These are phyloP conservation scores for Rhagonycha fulva DNA, from an alignment of 2,888 invertebrate species.

Conservation along the genomic window DNA sequence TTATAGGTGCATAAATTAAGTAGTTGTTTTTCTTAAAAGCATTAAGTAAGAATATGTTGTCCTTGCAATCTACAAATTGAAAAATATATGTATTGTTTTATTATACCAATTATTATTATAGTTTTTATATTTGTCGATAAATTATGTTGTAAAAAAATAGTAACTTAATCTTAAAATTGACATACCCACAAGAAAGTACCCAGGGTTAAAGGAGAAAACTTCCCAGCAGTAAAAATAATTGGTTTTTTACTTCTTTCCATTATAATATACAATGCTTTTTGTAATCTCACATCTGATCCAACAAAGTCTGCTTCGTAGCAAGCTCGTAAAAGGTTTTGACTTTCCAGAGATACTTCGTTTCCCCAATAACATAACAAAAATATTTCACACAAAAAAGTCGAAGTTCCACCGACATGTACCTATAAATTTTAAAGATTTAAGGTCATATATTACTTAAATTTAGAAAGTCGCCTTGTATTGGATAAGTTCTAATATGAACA, in stretches of 20 bases:
- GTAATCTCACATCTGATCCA: constrained; percentile 20
- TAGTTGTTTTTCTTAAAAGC: not conserved
- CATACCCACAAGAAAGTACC: constrained; percentile 57
- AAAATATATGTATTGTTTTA: not conserved
- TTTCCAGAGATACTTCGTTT: constrained; percentile 31
- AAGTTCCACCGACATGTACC: constrained; percentile 17
- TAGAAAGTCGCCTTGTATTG: too few relatives aligned
- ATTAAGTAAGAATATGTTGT: not conserved
- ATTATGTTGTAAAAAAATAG: not conserved
- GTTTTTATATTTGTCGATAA: not conserved
- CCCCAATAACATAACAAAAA: constrained; percentile 32
- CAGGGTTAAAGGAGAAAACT: constrained; percentile 56
- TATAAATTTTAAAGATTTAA: constrained; percentile 2
- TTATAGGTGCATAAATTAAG: not conserved
- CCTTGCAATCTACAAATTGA: not conserved
- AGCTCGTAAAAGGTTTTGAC: constrained; percentile 22
- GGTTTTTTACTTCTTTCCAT: constrained; percentile 56
- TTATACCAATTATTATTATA: too few relatives aligned
- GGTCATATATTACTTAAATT: too few relatives aligned
- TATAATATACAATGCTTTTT: constrained; percentile 52
- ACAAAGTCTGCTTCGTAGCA: constrained; percentile 29
- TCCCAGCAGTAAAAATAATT: constrained; percentile 55
- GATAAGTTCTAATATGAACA: too few relatives aligned
- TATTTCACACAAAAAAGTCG: constrained; percentile 18
- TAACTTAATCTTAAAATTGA: constrained; percentile 18